Evolutionary conservation across 2,113 vertebrate genomes (phyloP).

Genomic region (Dryoscopus gambensis): DNA sequence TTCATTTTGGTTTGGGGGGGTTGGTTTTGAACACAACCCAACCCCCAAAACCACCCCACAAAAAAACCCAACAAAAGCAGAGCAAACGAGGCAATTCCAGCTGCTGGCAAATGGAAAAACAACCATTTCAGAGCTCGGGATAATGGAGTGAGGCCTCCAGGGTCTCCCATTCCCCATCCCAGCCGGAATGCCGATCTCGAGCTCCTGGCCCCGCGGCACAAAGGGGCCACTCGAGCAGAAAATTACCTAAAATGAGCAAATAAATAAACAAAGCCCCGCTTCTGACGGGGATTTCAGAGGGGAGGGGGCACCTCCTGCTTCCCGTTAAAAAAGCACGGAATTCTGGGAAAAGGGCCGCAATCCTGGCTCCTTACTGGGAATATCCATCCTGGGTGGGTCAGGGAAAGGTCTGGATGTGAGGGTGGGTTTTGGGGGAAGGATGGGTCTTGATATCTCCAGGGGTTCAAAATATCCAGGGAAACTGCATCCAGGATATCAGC

Average conservation of each 20-base stretch:
- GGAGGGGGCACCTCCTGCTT: not conserved
- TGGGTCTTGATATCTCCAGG: not conserved
- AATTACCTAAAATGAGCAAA: constrained; percentile 57
- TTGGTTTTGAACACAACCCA: not conserved
- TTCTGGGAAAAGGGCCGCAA: not conserved
- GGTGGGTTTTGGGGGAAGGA: not conserved
- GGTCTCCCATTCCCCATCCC: constrained; percentile 12
- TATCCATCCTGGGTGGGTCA: not conserved
- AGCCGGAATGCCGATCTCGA: constrained; percentile 20
- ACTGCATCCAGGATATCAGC: not conserved
- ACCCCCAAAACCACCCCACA: not conserved
- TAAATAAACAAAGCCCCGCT: constrained; percentile 5
- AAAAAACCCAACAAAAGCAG: not conserved
- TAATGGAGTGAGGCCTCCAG: constrained; percentile 50
- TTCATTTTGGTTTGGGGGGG: not conserved
- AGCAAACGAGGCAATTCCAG: not conserved
- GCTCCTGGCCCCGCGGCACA: not conserved
- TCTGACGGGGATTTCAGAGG: not conserved
- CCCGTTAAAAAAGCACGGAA: not conserved
- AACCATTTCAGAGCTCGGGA: constrained; percentile 23
- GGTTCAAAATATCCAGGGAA: not conserved
- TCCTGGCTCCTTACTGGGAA: not conserved
- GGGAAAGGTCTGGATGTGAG: not conserved
- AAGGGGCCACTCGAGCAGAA: constrained; percentile 52
- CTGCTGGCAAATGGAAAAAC: constrained; percentile 14